A percentile compares a stretch with the other conserved stretches of the same genome.
phyloP scores from a whole-genome alignment of 2,888 invertebrate genomes.

The Nomada hirtipes region DNA sequence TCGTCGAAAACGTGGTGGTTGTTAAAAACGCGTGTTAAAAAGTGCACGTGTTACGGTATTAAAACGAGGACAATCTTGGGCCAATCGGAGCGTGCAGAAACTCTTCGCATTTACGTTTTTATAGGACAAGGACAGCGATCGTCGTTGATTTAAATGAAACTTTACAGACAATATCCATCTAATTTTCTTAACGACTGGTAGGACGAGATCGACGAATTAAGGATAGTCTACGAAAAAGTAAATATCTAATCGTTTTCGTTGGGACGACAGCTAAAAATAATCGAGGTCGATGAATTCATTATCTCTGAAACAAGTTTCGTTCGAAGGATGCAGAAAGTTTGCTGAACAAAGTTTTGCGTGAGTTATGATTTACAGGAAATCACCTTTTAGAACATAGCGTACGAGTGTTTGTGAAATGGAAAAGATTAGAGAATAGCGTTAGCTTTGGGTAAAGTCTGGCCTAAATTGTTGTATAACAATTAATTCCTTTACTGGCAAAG shows the following conservation, averaged over 20 bases:
- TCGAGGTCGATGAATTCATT: conserved; percentile 2
- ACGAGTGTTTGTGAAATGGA: background rate
- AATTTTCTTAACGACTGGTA: background rate
- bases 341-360: background rate
- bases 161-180: conserved; percentile 42
- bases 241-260: background rate
- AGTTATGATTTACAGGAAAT: background rate
- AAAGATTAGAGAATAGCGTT: background rate
- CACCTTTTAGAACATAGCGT: no score
- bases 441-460: background rate
- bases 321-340: background rate
- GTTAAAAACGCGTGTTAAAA: conserved; percentile 42
- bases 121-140: conserved; percentile 56
- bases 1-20: conserved; percentile 21
- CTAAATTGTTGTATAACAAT: no score
- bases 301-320: background rate
- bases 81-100: conserved; percentile 54
- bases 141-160: conserved; percentile 21
- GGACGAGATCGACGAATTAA: background rate
- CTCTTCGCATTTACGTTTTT: conserved; percentile 37
- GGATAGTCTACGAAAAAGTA: background rate
- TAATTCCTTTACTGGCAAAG: background rate
- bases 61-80: conserved; percentile 42
- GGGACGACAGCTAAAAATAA: background rate
- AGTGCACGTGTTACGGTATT: conserved; percentile 36